Conservation (phyloP, 2,888 invertebrate genomes). For the Cinara cedri region DNA sequence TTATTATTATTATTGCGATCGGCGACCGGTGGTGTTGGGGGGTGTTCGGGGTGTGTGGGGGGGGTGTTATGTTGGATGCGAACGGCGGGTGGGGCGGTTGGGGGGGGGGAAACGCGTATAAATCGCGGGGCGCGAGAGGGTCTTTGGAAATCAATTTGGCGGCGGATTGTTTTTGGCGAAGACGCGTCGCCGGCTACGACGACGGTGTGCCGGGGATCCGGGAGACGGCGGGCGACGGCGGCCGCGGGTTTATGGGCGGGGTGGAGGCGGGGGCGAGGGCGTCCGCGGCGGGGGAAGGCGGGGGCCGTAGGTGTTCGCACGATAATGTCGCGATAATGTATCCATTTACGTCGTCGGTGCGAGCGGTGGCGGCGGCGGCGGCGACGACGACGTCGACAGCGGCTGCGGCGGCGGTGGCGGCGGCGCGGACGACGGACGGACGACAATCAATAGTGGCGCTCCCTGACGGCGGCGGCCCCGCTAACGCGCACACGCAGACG, state of each 20-base stretch:
- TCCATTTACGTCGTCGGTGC: slow-evolving; percentile 46
- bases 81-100: no score
- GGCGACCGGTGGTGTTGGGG: no score
- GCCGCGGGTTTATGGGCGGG: neutral
- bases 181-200: neutral
- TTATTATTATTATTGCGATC: no score
- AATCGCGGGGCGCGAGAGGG: neutral
- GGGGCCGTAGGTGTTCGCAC: slow-evolving; percentile 45
- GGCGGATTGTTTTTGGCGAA: slow-evolving; percentile 20
- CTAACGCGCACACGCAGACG: neutral
- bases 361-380: slow-evolving; percentile 25
- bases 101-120: neutral
- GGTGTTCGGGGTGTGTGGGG: no score
- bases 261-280: neutral
- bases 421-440: neutral
- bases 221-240: neutral
- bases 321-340: slow-evolving; percentile 57
- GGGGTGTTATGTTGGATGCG: no score
- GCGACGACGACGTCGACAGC: slow-evolving; percentile 6
- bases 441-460: slow-evolving; percentile 52
- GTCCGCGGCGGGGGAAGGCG: neutral
- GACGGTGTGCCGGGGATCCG: neutral
- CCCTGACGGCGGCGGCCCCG: slow-evolving; percentile 37
- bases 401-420: slow-evolving; percentile 1
- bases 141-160: slow-evolving; percentile 49